Conservation (phyloP, 2,797 vertebrate species). For the Pantherophis alleghaniensis region DNA sequence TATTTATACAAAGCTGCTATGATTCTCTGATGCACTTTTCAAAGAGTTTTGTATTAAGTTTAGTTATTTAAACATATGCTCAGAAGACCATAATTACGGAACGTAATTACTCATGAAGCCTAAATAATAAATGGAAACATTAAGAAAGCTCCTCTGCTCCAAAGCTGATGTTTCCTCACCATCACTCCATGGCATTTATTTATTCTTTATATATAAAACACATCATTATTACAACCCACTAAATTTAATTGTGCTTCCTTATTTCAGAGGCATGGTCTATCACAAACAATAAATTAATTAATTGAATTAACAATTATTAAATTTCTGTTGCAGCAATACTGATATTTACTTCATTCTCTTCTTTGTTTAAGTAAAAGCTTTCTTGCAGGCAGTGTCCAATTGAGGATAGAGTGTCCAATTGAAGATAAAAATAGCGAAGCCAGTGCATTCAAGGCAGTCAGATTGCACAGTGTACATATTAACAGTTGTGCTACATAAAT, state of each 20-base stretch:
- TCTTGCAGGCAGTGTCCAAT: neutral
- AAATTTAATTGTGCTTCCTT: neutral
- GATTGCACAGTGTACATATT: neutral
- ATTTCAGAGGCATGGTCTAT: neutral
- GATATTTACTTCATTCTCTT: neutral
- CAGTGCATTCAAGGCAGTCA: no score
- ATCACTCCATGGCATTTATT: neutral
- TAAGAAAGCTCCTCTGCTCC: neutral
- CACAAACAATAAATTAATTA: slow-evolving; percentile 15
- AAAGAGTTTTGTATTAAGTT: no score
- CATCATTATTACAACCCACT: slow-evolving; percentile 5
- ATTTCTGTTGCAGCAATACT: neutral
- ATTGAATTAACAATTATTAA: slow-evolving; percentile 19
- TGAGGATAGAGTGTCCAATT: neutral
- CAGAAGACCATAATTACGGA: slow-evolving; percentile 6
- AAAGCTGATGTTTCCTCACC: neutral
- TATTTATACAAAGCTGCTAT: neutral
- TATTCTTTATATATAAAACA: slow-evolving; percentile 6
- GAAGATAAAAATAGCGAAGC: neutral
- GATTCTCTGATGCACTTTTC: neutral
- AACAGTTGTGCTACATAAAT: neutral
- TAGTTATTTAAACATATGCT: slow-evolving; percentile 5
- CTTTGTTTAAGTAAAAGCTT: neutral
- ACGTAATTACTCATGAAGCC: slow-evolving; percentile 14
- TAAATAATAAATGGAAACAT: slow-evolving; percentile 18